A percentile compares a stretch with the other conserved stretches of the same genome.
These are phyloP conservation scores for Dasyurus viverrinus DNA, from an alignment of 2,113 vertebrate species.

Conservation along the genomic window DNA sequence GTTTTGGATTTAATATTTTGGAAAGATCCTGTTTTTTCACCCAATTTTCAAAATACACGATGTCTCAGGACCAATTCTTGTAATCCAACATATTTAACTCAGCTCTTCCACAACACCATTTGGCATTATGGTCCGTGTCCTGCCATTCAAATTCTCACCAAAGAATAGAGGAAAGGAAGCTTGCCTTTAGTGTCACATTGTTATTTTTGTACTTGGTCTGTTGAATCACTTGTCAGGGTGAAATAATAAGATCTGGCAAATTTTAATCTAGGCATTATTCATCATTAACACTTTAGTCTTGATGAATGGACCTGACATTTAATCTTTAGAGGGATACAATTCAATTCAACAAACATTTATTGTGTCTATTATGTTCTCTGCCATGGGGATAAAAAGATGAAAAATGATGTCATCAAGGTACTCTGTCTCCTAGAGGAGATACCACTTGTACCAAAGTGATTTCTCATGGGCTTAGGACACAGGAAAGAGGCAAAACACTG, in stretches of 20 bases:
- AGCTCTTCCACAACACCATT: slow-evolving; percentile 13
- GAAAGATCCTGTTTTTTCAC: not conserved
- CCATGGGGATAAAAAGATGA: not conserved
- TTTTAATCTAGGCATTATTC: slow-evolving; percentile 41
- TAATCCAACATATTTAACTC: not conserved
- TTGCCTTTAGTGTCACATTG: slow-evolving; percentile 5
- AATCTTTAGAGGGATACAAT: not conserved
- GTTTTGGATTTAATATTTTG: slow-evolving; percentile 16
- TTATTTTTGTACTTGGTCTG: slow-evolving; percentile 8
- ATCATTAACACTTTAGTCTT: slow-evolving; percentile 4
- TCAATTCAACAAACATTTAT: slow-evolving; percentile 20
- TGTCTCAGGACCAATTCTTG: not conserved
- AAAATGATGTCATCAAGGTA: not conserved
- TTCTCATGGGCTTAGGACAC: not conserved
- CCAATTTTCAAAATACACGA: slow-evolving; percentile 29
- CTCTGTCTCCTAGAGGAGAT: not conserved
- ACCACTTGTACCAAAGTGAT: not conserved
- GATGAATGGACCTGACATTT: slow-evolving; percentile 2
- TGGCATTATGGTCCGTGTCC: not conserved
- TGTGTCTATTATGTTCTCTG: not conserved
- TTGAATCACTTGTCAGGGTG: not conserved
- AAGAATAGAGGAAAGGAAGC: slow-evolving; percentile 22
- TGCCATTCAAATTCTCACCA: not conserved
- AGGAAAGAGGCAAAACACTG: not conserved
- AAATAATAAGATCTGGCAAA: slow-evolving; percentile 1